Evolutionary conservation across 2,888 invertebrate genomes (phyloP), one percentile per base, ranked within the genome.

Genomic region (Cinara cedri): DNA sequence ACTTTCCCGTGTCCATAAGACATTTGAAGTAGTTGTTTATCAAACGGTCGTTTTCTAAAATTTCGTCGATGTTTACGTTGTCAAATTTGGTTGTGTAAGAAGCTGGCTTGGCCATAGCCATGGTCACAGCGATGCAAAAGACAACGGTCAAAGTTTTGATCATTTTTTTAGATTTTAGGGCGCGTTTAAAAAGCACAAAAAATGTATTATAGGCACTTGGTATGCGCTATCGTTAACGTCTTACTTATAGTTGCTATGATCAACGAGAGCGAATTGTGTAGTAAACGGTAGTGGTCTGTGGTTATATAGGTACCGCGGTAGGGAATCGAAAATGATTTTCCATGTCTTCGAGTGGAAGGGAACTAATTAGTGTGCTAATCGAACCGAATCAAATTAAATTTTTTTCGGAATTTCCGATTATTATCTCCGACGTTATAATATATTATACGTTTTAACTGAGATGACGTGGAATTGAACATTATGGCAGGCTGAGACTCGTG

Each of bases 71-170:
- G 85, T 93, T 87, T 72, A 93, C 86, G 84, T 90, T 90, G 84
- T 92, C 92, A 83, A 90, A 93, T 83, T 90, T 91, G 81, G 88
- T 88, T 0, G 90, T 90, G 84, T 92, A 92, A 26, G 85, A 87
- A 1, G 88, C 87, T 82, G 85, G 85, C 1, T 82, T 82, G 34
- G 81, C 74, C 46, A 81, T 80, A 19, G 81, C 81, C 44, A 81
- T 81, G 10, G 82, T 81, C 24, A 72, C 81, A 16, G 66, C 66
- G 51, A 74, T 49, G 65, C 76, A 81, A 21, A 75, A 57, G 11
- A 74, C 81, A 1, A 83, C 24, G 26, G 81, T 76, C 3, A 83
- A 26, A 14, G 82, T 16, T 54, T 81, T 78, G 46, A 75, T 57
- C 82, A 82, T 82, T 68, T 72, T 82, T 54, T 54, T 1, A 34